A percentile compares a stretch with the other conserved stretches of the same genome.
phyloP scores from a whole-genome alignment of 2,888 invertebrate species.

The Fragum fragum region DNA sequence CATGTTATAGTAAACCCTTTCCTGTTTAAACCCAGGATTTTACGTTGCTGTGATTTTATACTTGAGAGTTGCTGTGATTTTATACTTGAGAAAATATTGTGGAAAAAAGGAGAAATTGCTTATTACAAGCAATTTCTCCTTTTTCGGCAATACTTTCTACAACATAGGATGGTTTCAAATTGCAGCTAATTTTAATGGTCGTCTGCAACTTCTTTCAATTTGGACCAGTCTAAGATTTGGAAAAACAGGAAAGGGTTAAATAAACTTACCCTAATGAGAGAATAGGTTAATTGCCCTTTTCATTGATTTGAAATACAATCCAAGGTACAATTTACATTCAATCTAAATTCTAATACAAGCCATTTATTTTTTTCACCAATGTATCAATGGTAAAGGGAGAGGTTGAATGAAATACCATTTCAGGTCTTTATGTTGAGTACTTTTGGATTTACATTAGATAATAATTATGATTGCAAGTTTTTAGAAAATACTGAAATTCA shows the following conservation, averaged over 20 bases:
- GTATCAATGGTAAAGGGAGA: background rate
- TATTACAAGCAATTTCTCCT: background rate
- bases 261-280: too few relatives aligned
- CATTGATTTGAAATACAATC: background rate
- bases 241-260: too few relatives aligned
- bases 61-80: background rate
- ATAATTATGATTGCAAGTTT: background rate
- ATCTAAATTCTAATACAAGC: slow-evolving; percentile 2
- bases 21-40: background rate
- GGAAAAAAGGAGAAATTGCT: background rate
- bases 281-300: background rate
- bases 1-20: background rate
- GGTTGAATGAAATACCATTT: background rate
- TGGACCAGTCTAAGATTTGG: background rate
- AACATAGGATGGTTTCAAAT: background rate
- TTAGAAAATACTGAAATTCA: too few relatives aligned
- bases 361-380: slow-evolving; percentile 1
- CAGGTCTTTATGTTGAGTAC: background rate
- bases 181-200: too few relatives aligned
- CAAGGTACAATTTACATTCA: background rate
- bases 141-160: background rate
- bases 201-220: too few relatives aligned
- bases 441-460: background rate
- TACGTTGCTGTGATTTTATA: background rate
- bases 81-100: background rate